Evolutionary conservation across 2,888 invertebrate species (phyloP), one percentile per base, ranked within the genome.

Genomic region (Timandra comae): DNA sequence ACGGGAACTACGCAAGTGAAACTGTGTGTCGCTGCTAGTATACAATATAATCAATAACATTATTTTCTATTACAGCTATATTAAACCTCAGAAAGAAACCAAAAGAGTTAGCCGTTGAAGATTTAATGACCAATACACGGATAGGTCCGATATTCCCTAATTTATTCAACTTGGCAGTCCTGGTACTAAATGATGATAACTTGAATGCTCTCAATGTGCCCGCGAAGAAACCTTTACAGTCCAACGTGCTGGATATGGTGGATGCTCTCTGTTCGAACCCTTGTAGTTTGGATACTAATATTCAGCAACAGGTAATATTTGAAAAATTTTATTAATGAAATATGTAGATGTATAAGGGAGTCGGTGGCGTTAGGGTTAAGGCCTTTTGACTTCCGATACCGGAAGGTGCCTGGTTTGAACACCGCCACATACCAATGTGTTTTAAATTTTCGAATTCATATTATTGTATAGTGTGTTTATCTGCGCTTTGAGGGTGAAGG

Each of bases 121-220:
- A 89, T 57, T 65, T 90, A 25, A 79, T 79, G 43, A 80, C 81
- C n/a, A 89, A 90, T 56, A 80, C 86, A 1, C 63, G 85, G 11
- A 88, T 89, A 12, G 89, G 89, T 0, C 88, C 88, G 0, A 88
- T 89, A 45, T 86, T 88, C 33, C 88, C 89, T 7, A 89, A 89
- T 65, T 80, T 89, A 28, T 89, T 89, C 56, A 87, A 88, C 55
- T 64, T 89, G 47, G 87, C 87, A 0, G 88, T 89, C 11, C 55
- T 89, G 23, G 81, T 89, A 1, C 58, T 90, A 1, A 89, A 88
- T 25, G 89, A 89, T 49, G 88, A 89, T 40, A 85, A 85, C 12
- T 67, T 69, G 30, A 84, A 80, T 6, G 84, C 84, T 3, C 56
- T 85, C n/a, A 82, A 85, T 29, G 84, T 84, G 0, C 80, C 80